Evolutionary conservation across 2,797 vertebrate species (phyloP), one percentile per base, ranked within the genome.

Genomic region (Aplochiton taeniatus): DNA sequence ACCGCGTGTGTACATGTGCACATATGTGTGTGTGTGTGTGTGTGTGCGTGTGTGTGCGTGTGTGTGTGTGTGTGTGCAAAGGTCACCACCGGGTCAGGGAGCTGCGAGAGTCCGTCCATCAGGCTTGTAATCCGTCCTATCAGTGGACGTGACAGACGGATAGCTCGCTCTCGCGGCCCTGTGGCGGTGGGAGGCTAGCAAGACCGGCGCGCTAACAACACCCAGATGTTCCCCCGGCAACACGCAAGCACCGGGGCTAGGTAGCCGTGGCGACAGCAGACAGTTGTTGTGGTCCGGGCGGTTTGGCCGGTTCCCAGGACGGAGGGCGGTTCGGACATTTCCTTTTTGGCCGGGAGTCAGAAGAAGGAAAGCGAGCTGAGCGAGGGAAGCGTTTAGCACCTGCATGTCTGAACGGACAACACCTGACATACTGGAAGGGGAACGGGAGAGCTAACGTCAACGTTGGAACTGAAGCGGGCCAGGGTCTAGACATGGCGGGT

Each of bases 261-360:
- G 83, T 78, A 78, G 81, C 81, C 70, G 74, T 81, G 81, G 83
- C 69, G 79, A 88, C 83, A 88, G 89, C 85, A 88, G 88, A 85
- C 83, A 79, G 74, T 85, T 88, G 88, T 83, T 90, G 85, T 85
- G 86, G 79, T 83, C 76, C 81, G 31, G 80, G 76, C 75, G 84
- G 79, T 87, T 83, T 88, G 80, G 83, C 89, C 73, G 75, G 20
- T 72, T 81, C 77, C 78, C 65, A 77, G 70, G 56, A 65, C n/a
- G n/a, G n/a, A n/a, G 80, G 83, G 89, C 73, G 75, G 20, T 72
- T 81, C 77, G 77, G n/a, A 57, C 69, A 77, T 75, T 72, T 80
- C 70, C 78, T 73, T 83, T 78, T 73, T 84, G 70, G 83, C 76
- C 70, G 73, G 86, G 69, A 77, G 66, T 61, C 72, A 65, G 56